Evolutionary conservation across 2,113 vertebrate genomes (phyloP), one percentile per base, ranked within the genome.

Genomic region (Coracopsis vasa): DNA sequence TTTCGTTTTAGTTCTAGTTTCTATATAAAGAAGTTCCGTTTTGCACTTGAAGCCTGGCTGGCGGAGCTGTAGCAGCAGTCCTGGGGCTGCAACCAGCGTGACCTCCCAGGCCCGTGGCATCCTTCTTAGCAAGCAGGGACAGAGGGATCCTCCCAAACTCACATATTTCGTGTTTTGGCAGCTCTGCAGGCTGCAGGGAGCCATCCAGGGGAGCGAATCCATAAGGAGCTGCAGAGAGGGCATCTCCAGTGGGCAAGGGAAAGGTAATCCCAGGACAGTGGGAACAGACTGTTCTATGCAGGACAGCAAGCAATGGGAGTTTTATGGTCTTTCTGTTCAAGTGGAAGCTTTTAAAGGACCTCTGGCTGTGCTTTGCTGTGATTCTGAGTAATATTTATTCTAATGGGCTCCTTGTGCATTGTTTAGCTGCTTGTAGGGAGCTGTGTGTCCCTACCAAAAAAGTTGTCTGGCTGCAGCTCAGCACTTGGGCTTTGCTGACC

Each of bases 151-250:
- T 65, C 69, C 73, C 60, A 37, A 42, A 81, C 9, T 67, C 7
- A 7, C 0, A 0, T 61, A n/a, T 67, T 71, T 65, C 4, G 7
- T 56, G 27, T 80, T 74, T 65, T 2, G 6, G 65, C 60, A 79
- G 71, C 25, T 79, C 50, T 89, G 66, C 25, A 86, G 71, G 71
- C 61, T 86, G 71, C 58, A 28, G 7, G 47, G 87, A 83, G 92
- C 80, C 92, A 92, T 95, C 94, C 90, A 89, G 87, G 83, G 90
- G 88, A 93, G 23, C 12, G 17, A 64, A 33, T 77, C 70, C 2
- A 4, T 60, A 80, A 89, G 33, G 19, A 89, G 41, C 53, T 86
- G 80, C 58, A 50, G 80, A 75, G 31, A 44, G 33, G 56, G 28
- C 27, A 58, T 14, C 35, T 64, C 42, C 7, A 23, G 71, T 37